Evolutionary conservation across 23 tunicate genomes (phyloP), one percentile per base, ranked within the genome.

Genomic region (Ciona savignyi): DNA sequence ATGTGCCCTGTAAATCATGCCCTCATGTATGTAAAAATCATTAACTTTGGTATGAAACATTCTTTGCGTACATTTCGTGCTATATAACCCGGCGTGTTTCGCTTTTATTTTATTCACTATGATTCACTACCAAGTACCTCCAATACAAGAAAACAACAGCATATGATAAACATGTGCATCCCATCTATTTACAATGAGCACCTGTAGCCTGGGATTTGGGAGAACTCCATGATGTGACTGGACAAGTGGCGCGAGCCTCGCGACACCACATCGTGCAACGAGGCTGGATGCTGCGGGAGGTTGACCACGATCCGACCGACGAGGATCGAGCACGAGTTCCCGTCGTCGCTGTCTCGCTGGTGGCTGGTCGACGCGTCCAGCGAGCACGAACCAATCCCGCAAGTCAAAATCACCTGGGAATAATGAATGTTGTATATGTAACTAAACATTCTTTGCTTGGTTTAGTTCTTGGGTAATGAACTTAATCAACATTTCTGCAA

Each of bases 231-330:
- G 20, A 82, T 61, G 63, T 88, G 96, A 77, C 64, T 56, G 0
- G 80, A 83, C 15, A 88, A 27, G 19, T 84, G 87, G 27, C 75
- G 79, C 33, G 96, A 32, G 20, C 96, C 86, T 42, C 96, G 79
- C 24, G 87, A 68, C 42, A 88, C 87, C 26, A 82, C 84, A 60
- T 88, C 96, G 67, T 88, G 96, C 15, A 88, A 72, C 27, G 87
- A 80, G 23, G 96, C 86, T 0, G 96, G 87, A 35, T 84, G 96
- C 30, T 88, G 96, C 3, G 96, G 80, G n/a, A 88, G 81, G 27
- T 88, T 82, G 62, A 88, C 35, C 27, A 35, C 70, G 32, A 88
- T 82, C 33, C 30, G 66, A 33, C 96, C 96, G 49, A 88, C 68
- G 61, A 34, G 61, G 77, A 82, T 70, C 30, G 72, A 27, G 62